Evolutionary conservation across 1,140 invertebrate genomes (phyloP).

Genomic region (Drosophila arawakana): DNA sequence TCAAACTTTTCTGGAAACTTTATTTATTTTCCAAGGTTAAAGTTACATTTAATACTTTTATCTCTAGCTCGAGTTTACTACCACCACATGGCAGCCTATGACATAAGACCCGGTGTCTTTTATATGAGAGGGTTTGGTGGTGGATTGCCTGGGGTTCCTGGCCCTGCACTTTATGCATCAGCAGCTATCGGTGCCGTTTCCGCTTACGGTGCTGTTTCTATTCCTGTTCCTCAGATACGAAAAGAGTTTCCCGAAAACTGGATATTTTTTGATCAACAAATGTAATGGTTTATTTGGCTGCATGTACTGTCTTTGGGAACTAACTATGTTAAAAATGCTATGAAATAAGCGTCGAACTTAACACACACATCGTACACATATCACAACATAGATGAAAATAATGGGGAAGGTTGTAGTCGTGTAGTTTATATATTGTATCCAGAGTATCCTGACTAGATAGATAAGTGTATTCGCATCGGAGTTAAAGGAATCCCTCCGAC

Average conservation of each 20-base stretch:
- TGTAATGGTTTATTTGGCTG: neutral
- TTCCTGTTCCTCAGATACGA: neutral
- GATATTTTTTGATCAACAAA: neutral
- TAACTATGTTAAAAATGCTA: slow-evolving; percentile 10
- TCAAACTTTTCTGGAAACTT: too few relatives aligned
- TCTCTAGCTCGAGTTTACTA: neutral
- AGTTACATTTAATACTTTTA: neutral
- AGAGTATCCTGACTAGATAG: too few relatives aligned
- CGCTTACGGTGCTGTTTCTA: neutral
- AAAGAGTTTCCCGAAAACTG: slow-evolving; percentile 16
- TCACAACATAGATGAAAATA: neutral
- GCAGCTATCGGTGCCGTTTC: neutral
- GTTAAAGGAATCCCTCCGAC: too few relatives aligned
- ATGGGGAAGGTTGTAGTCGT: too few relatives aligned
- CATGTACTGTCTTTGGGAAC: slow-evolving; percentile 4
- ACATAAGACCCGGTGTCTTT: too few relatives aligned
- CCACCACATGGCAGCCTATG: too few relatives aligned
- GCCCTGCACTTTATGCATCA: neutral
- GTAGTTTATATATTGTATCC: too few relatives aligned
- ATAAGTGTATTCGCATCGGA: too few relatives aligned
- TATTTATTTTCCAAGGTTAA: too few relatives aligned
- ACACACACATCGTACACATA: neutral
- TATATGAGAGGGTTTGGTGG: too few relatives aligned
- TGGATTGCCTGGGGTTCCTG: neutral
- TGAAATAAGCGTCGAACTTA: slow-evolving; percentile 25